A percentile compares a stretch with the other conserved stretches of the same genome.
phyloP scores from a whole-genome alignment of 2,888 invertebrate species.

The Euplagia quadripunctaria region DNA sequence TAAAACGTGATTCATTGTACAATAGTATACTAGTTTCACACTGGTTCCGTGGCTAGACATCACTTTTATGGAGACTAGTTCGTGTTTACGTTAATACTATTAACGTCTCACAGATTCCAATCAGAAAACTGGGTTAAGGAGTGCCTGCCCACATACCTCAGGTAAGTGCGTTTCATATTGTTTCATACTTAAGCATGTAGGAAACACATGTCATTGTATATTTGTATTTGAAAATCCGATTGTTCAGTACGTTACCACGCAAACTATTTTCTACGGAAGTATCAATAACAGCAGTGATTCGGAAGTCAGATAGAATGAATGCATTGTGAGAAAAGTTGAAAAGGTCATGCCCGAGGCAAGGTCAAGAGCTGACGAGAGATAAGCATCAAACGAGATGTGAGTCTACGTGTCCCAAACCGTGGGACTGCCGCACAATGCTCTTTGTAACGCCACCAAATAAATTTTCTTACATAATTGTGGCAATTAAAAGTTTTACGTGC shows the following conservation, averaged over 20 bases:
- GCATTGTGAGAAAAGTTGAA: slow-evolving; percentile 63
- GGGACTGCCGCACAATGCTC: slow-evolving; percentile 73
- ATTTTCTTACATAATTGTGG: slow-evolving; percentile 77
- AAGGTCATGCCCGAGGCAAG: slow-evolving; percentile 76
- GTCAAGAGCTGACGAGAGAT: slow-evolving; percentile 76
- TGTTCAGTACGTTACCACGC: slow-evolving; percentile 27
- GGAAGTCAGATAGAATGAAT: slow-evolving; percentile 66
- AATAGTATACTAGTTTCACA: background rate
- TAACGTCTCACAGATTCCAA: slow-evolving; percentile 38
- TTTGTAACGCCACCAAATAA: slow-evolving; percentile 70
- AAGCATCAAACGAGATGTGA: slow-evolving; percentile 62
- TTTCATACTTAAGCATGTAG: background rate
- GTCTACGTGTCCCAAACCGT: slow-evolving; percentile 76
- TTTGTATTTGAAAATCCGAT: slow-evolving; percentile 11
- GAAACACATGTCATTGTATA: background rate
- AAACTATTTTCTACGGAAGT: slow-evolving; percentile 58
- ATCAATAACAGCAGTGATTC: slow-evolving; percentile 63
- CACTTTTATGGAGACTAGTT: slow-evolving; percentile 17
- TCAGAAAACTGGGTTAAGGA: slow-evolving; percentile 44
- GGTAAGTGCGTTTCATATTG: background rate
- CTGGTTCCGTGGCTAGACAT: background rate
- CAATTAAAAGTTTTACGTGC: slow-evolving; percentile 76
- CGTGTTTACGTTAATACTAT: slow-evolving; percentile 30
- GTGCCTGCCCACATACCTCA: slow-evolving; percentile 21
- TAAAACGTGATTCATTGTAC: background rate